A percentile compares a stretch with the other conserved stretches of the same genome.
These are phyloP conservation scores for Ambastaia sidthimunki DNA, from an alignment of 2,797 vertebrate genomes.

Conservation along the genomic window DNA sequence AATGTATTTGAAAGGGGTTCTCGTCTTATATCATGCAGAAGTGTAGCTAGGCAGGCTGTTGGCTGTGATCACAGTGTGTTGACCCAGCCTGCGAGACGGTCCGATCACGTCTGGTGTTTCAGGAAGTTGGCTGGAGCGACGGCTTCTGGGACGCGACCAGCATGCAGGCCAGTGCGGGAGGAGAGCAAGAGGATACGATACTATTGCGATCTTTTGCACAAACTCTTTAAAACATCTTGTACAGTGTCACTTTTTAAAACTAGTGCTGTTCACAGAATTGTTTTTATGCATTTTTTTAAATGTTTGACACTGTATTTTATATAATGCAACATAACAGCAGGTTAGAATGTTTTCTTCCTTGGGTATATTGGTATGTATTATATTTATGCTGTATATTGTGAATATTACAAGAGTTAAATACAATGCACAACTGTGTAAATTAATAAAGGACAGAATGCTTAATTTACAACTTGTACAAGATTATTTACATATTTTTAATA, in stretches of 20 bases:
- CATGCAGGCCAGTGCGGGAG: conserved; percentile 25
- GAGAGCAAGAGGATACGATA: conserved; percentile 48
- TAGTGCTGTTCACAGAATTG: conserved; percentile 80
- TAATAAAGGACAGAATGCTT: conserved; percentile 55
- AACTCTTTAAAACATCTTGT: conserved; percentile 76
- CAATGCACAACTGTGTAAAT: conserved; percentile 47
- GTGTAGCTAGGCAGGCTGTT: neutral
- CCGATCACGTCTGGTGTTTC: conserved; percentile 13
- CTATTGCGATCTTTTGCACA: conserved; percentile 82
- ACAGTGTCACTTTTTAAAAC: conserved; percentile 81
- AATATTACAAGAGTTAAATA: conserved; percentile 74
- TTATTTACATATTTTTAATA: conserved; percentile 10
- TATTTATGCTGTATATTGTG: conserved; percentile 64
- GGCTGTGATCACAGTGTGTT: conserved; percentile 14
- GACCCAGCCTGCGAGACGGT: conserved; percentile 28
- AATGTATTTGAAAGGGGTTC: conserved; percentile 3
- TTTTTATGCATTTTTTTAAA: conserved; percentile 84
- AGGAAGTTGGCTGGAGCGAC: conserved; percentile 1
- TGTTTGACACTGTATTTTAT: conserved; percentile 88
- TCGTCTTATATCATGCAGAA: conserved; percentile 1
- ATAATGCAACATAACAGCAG: conserved; percentile 85
- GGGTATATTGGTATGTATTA: conserved; percentile 74
- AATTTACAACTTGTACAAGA: conserved; percentile 4
- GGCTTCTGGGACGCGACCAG: conserved; percentile 8
- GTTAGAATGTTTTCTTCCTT: conserved; percentile 86